A percentile compares a stretch with the other conserved stretches of the same genome.
phyloP scores from a whole-genome alignment of 2,888 invertebrate genomes.

The Biston betularia region DNA sequence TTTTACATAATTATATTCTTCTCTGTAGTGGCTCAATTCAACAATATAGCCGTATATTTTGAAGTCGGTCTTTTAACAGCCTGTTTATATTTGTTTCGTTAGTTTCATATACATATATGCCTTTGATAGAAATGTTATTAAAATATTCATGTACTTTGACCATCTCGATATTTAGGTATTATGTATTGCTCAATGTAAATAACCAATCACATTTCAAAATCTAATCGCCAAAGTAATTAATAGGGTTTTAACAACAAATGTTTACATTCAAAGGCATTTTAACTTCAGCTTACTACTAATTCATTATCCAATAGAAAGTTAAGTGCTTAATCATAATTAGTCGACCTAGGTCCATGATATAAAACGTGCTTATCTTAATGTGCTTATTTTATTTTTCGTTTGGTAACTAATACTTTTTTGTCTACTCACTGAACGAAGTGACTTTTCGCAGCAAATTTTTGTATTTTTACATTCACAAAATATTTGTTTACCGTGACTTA shows the following conservation, averaged over 20 bases:
- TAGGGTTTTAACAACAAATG: not conserved
- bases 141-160: no score
- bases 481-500: not conserved
- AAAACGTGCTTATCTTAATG: conserved; percentile 6
- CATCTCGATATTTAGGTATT: no score
- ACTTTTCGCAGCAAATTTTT: not conserved
- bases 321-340: not conserved
- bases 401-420: not conserved
- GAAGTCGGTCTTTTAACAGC: no score
- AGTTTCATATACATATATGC: no score
- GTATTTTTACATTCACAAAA: not conserved
- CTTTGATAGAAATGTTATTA: no score
- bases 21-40: no score
- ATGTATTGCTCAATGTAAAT: no score
- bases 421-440: not conserved
- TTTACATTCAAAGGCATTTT: not conserved
- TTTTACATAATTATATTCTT: no score
- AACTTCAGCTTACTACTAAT: not conserved
- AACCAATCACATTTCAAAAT: no score
- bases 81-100: not conserved
- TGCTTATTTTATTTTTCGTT: not conserved
- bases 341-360: not conserved
- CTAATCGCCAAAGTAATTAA: no score
- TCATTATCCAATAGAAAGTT: not conserved
- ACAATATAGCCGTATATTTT: no score